These are phyloP conservation scores for Parambassis ranga DNA, from an alignment of 2,797 vertebrate genomes.

Conservation along the genomic window DNA sequence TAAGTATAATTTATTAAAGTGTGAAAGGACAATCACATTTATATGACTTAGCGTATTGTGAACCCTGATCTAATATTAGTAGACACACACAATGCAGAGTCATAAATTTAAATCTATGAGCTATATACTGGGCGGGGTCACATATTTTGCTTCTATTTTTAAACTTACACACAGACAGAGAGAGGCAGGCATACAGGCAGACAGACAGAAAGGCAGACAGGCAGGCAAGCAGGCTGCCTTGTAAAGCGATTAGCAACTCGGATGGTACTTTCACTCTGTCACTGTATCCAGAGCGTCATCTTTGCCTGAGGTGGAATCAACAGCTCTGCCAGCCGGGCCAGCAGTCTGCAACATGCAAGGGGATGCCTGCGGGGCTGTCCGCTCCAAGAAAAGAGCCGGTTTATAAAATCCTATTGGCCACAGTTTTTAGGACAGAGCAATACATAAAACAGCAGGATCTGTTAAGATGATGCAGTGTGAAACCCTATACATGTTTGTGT, in stretches of 20 bases:
- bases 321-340: conserved; percentile 45
- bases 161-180: conserved; percentile 49
- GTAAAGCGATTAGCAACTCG: conserved; percentile 75
- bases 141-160: conserved; percentile 73
- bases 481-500: neutral
- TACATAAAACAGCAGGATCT: neutral
- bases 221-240: conserved; percentile 34
- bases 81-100: conserved; percentile 11
- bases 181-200: conserved; percentile 22
- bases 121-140: conserved; percentile 60
- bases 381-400: conserved; percentile 5
- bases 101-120: conserved; percentile 48
- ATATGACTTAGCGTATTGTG: neutral
- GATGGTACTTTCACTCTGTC: conserved; percentile 69
- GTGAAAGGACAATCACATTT: neutral
- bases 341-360: conserved; percentile 33
- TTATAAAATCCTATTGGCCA: neutral
- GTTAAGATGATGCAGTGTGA: neutral
- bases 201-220: conserved; percentile 23
- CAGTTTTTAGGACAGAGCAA: neutral
- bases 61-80: conserved; percentile 27
- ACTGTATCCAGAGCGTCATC: conserved; percentile 66
- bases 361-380: conserved; percentile 27
- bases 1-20: no score
- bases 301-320: conserved; percentile 57